Percentiles rank a stretch among this genome's conserved stretches.
Evolutionary conservation across 1,140 invertebrate genomes (phyloP).

Genomic region (Zaprionus davidi): DNA sequence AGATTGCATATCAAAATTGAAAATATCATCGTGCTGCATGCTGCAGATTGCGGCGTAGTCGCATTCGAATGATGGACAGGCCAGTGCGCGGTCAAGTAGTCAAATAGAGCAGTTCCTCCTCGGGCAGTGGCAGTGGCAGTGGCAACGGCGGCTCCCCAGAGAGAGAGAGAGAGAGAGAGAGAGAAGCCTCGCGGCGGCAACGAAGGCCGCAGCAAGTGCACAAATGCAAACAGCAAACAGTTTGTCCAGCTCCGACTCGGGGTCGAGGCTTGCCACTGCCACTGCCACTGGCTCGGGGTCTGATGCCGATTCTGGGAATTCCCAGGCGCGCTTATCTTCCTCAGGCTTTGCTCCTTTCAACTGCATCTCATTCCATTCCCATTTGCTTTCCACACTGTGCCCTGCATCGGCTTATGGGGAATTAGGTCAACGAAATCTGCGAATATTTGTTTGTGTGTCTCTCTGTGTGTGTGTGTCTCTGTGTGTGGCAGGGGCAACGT

Average conservation of each 20-base stretch:
- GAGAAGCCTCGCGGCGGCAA: neutral
- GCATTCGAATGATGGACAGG: neutral
- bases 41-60: neutral
- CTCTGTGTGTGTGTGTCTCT: neutral
- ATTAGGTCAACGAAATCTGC: constrained; percentile 18
- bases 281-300: neutral
- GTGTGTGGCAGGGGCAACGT: neutral
- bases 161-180: neutral
- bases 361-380: neutral
- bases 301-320: neutral
- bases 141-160: neutral
- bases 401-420: neutral
- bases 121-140: too few species aligned
- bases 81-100: neutral
- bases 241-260: constrained; percentile 7
- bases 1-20: constrained; percentile 25
- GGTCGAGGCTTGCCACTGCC: neutral
- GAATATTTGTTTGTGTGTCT: neutral
- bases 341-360: neutral
- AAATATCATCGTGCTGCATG: constrained; percentile 1
- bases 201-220: constrained; percentile 13
- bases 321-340: neutral
- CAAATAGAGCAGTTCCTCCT: constrained; percentile 5
- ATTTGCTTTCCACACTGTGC: neutral
- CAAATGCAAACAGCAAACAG: constrained; percentile 34